phyloP scores from a whole-genome alignment of 1,140 invertebrate genomes.

The Pseudomyrmex gracilis region DNA sequence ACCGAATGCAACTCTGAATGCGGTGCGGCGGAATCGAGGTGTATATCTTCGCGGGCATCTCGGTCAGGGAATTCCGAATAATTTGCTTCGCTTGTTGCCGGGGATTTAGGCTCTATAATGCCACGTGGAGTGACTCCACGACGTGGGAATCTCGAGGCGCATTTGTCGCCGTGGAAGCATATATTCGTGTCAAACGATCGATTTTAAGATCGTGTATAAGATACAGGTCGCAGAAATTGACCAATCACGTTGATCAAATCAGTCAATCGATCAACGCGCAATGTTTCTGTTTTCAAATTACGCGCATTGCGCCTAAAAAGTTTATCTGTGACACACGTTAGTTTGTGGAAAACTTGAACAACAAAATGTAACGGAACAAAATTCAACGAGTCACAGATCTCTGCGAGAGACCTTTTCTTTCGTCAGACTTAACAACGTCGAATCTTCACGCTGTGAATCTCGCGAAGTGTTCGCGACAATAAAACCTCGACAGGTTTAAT shows the following conservation, averaged over 20 bases:
- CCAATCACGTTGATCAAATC: too few relatives aligned
- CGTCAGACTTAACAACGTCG: neutral
- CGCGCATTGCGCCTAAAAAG: too few relatives aligned
- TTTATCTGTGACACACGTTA: neutral
- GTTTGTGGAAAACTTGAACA: neutral
- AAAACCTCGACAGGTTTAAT: conserved; percentile 42
- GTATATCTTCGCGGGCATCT: conserved; percentile 71
- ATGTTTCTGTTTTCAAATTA: too few relatives aligned
- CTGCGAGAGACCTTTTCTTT: neutral
- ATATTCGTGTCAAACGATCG: neutral
- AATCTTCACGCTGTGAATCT: conserved; percentile 28
- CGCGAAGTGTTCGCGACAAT: conserved; percentile 51
- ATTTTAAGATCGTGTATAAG: neutral
- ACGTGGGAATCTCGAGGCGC: neutral
- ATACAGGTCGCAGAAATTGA: too few relatives aligned
- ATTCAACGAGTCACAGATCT: too few relatives aligned
- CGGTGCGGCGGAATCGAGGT: conserved; percentile 1
- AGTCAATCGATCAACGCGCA: too few relatives aligned
- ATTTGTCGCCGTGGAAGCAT: conserved; percentile 31
- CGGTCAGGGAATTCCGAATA: conserved; percentile 70
- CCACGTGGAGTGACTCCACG: conserved; percentile 41
- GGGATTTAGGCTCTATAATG: conserved; percentile 63
- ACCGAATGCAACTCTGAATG: conserved; percentile 40
- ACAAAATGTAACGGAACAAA: conserved; percentile 7
- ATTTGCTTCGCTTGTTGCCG: conserved; percentile 68